These are phyloP conservation scores for Leptura quadrifasciata DNA, from an alignment of 2,888 invertebrate genomes.

Conservation along the genomic window DNA sequence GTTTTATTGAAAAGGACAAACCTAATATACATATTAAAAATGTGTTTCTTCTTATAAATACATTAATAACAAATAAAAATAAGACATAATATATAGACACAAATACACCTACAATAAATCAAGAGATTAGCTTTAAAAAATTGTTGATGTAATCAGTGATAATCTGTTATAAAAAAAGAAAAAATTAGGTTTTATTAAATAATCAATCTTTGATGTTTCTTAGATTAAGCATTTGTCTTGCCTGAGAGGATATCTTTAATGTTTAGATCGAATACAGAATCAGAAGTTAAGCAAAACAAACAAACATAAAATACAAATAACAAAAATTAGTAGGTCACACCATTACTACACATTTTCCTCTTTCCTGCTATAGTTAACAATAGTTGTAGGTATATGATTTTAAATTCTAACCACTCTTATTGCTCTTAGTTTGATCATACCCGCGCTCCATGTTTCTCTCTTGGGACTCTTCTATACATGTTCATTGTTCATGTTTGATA, in stretches of 20 bases:
- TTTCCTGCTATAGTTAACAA: not conserved
- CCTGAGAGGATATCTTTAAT: not conserved
- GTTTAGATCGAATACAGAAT: not conserved
- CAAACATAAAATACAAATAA: not conserved
- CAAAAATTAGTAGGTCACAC: not conserved
- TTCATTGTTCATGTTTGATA: not conserved
- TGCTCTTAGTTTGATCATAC: not conserved
- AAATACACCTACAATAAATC: no score
- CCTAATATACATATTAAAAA: no score
- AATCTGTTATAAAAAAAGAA: no score
- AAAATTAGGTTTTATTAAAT: no score
- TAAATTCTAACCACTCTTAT: not conserved
- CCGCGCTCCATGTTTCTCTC: not conserved
- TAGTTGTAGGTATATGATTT: not conserved
- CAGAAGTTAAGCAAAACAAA: conserved; percentile 8
- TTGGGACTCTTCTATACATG: not conserved
- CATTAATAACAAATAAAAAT: no score
- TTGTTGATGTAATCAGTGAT: no score
- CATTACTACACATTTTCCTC: not conserved
- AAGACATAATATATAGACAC: no score
- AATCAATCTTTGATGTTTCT: no score
- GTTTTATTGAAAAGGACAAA: no score
- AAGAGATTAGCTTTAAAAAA: no score
- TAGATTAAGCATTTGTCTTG: not conserved
- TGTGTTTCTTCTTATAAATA: no score